Percentiles rank a stretch among this genome's conserved stretches.
Conservation (phyloP, 2,888 invertebrate genomes). For the Linyphia triangularis region DNA sequence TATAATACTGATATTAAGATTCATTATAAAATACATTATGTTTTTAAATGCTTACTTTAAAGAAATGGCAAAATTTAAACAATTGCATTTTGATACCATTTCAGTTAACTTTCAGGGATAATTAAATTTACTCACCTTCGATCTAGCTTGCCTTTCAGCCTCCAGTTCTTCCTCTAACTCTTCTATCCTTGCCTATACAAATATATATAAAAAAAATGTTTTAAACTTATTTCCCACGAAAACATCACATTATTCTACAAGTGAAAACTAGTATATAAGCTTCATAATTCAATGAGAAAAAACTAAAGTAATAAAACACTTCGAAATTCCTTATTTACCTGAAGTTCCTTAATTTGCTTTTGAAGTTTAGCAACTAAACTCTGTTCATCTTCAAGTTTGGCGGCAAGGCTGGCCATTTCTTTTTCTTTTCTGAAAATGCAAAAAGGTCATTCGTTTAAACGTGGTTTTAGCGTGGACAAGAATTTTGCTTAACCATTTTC, state of each 20-base stretch:
- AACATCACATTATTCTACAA: too few species aligned
- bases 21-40: too few species aligned
- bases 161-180: conserved; percentile 99
- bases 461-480: background rate
- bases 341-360: conserved; percentile 99
- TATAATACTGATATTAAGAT: too few species aligned
- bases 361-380: conserved; percentile 97
- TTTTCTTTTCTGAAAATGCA: conserved; percentile 90
- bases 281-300: background rate
- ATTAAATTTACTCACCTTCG: conserved; percentile 83
- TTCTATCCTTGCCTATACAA: conserved; percentile 89
- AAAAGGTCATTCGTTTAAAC: background rate
- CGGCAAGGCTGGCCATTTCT: conserved; percentile 96
- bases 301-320: background rate
- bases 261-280: background rate
- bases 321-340: conserved; percentile 80
- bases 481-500: background rate
- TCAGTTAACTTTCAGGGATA: background rate
- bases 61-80: background rate
- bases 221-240: too few species aligned
- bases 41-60: background rate
- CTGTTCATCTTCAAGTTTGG: conserved; percentile 99
- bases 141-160: conserved; percentile 97
- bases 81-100: too few species aligned
- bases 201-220: background rate